A percentile compares a stretch with the other conserved stretches of the same genome.
Conservation (phyloP, 2,797 vertebrate genomes). For the Coregonus sp. region DNA sequence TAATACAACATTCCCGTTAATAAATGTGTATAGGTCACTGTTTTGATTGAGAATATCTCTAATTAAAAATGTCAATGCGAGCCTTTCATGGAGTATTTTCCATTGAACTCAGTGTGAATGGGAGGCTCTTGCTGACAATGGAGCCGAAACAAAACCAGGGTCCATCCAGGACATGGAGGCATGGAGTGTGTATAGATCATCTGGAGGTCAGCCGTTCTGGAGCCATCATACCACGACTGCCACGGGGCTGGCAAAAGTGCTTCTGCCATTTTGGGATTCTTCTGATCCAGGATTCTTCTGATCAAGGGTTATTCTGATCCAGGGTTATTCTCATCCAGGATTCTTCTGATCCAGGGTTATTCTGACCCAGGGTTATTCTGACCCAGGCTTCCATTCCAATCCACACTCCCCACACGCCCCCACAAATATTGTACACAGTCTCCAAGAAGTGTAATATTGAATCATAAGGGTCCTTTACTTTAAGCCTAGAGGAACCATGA, state of each 20-base stretch:
- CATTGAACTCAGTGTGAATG: neutral
- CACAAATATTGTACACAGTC: neutral
- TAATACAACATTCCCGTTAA: no score
- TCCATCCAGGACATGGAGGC: neutral
- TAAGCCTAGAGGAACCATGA: neutral
- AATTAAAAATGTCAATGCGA: neutral
- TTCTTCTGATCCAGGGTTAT: no score
- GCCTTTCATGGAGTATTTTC: neutral
- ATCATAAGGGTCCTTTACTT: neutral
- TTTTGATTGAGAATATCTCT: neutral
- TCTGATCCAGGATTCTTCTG: no score
- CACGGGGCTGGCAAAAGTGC: neutral
- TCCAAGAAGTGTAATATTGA: neutral
- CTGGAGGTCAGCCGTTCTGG: neutral
- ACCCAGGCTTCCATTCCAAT: no score
- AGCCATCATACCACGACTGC: neutral
- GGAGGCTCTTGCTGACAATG: neutral
- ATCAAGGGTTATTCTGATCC: no score
- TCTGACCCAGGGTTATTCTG: no score
- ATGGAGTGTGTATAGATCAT: constrained; percentile 21
- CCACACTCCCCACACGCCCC: no score
- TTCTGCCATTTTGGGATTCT: no score
- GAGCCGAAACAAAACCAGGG: neutral
- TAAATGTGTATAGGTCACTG: neutral
- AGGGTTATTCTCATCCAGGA: no score